Conservation (phyloP, 1,140 invertebrate genomes). For the Triops cancriformis region DNA sequence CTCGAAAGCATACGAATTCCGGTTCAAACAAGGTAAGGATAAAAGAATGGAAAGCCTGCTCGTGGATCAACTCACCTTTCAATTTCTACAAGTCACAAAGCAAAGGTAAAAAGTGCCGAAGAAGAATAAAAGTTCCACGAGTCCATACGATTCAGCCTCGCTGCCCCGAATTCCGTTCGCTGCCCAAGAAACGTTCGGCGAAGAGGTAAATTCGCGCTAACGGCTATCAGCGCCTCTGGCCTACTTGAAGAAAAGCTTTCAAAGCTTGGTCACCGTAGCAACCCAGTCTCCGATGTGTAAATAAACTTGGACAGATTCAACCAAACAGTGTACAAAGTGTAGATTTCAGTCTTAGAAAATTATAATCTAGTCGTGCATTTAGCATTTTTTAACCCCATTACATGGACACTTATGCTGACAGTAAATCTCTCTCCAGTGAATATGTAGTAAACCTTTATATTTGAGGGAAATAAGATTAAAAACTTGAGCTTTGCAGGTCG, state of each 20-base stretch:
- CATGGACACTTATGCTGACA: neutral
- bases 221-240: no score
- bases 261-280: no score
- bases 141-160: neutral
- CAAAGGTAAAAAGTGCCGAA: neutral
- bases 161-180: neutral
- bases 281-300: no score
- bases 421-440: neutral
- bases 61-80: neutral
- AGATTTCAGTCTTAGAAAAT: neutral
- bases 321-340: neutral
- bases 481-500: neutral
- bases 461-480: neutral
- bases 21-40: neutral
- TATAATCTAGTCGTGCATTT: neutral
- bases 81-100: neutral
- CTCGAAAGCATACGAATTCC: neutral
- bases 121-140: neutral
- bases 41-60: neutral
- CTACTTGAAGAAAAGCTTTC: no score
- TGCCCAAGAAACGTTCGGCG: neutral
- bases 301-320: neutral
- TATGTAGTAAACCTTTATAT: neutral
- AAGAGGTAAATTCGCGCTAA: neutral
- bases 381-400: neutral